These are phyloP conservation scores for Cirrhinus molitorella DNA, from an alignment of 2,797 vertebrate species.

Conservation along the genomic window DNA sequence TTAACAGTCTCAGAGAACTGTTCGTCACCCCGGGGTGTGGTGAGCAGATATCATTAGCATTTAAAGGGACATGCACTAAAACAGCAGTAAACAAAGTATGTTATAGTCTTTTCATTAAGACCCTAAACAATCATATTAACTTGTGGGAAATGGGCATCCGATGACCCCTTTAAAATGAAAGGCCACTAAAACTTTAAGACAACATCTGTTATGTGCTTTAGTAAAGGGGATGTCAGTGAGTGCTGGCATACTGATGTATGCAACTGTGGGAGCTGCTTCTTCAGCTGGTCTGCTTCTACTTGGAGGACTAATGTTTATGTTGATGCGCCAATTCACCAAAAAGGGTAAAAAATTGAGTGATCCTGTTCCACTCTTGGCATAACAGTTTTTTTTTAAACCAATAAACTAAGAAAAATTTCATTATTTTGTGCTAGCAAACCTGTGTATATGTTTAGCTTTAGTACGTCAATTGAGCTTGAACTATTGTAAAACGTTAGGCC, in stretches of 20 bases:
- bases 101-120: too few species aligned
- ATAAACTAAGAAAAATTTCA: background rate
- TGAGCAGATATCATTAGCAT: too few species aligned
- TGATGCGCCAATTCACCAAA: constrained; percentile 38
- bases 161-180: background rate
- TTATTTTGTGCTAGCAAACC: background rate
- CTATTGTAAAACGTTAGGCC: background rate
- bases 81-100: too few species aligned
- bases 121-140: too few species aligned
- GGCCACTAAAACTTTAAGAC: background rate
- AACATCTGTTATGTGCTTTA: constrained; percentile 45
- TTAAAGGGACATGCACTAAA: too few species aligned
- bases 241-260: constrained; percentile 56
- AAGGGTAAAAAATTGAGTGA: constrained; percentile 58
- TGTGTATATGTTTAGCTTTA: background rate
- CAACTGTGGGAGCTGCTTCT: constrained; percentile 41
- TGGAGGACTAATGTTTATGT: constrained; percentile 59
- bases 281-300: constrained; percentile 54
- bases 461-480: background rate
- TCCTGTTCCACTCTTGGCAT: background rate
- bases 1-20: too few species aligned
- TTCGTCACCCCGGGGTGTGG: too few species aligned
- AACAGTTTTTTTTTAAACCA: background rate
- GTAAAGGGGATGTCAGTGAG: constrained; percentile 47
- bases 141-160: too few species aligned